Evolutionary conservation across 2,797 vertebrate species (phyloP).

Genomic region (Enteromius trimaculatus): DNA sequence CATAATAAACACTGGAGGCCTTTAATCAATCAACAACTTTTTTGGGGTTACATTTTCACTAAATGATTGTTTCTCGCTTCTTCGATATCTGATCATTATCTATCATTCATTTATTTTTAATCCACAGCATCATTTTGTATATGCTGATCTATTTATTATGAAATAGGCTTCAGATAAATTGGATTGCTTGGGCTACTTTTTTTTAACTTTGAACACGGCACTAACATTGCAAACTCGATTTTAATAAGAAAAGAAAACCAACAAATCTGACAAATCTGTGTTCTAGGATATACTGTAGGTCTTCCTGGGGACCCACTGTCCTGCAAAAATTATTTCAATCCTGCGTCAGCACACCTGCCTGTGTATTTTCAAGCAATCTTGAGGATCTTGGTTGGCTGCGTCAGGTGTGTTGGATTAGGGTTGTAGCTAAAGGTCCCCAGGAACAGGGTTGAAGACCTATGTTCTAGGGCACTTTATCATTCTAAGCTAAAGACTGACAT

Average conservation of each 20-base stretch:
- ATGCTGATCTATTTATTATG: neutral
- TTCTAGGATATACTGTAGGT: too few species aligned
- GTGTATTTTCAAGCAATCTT: too few species aligned
- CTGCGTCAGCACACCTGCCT: too few species aligned
- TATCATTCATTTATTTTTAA: neutral
- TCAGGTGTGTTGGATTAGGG: too few species aligned
- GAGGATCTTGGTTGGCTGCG: too few species aligned
- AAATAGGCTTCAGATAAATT: neutral
- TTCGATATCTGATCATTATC: neutral
- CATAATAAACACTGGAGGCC: neutral
- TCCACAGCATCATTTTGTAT: neutral
- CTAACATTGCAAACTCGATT: too few species aligned
- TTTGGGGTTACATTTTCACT: neutral
- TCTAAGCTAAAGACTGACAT: slow-evolving; percentile 33
- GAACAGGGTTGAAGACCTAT: too few species aligned
- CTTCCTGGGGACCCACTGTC: too few species aligned
- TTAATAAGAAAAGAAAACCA: neutral
- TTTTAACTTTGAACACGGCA: neutral
- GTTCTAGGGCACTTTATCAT: neutral
- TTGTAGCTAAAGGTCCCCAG: too few species aligned
- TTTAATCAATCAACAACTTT: neutral
- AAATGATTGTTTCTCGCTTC: neutral
- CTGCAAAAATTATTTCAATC: too few species aligned
- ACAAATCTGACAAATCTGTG: too few species aligned
- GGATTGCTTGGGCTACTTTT: neutral